Base-by-base conservation (phyloP, 2,113 vertebrate genomes). In the Pluvianellus socialis region DNA sequence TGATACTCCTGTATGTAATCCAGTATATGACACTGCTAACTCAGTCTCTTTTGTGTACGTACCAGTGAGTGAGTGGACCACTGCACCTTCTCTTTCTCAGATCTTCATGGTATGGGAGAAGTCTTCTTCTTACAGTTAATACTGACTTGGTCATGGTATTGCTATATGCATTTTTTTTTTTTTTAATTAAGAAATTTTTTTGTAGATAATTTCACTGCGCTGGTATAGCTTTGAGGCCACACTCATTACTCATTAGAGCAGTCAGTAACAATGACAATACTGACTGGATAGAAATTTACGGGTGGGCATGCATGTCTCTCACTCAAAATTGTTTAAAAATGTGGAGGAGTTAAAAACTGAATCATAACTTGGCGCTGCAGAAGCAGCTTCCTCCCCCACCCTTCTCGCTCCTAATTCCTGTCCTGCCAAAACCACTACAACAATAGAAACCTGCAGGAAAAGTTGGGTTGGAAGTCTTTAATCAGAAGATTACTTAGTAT, bases 311-410 rank as follows among this genome's bases (percentile, higher is more conserved):
- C 22, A 53, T 70, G 90, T 94, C 88, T 97, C 71, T 86, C 82
- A 62, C 88, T 96, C 24, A 79, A 75, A 96, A 80, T 49, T 28
- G 50, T 49, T 94, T 95, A 66, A 90, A 96, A 88, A 66, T 9
- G 14, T 88, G 90, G 81, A 94, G 95, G 81, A 96, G 70, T 79
- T 96, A 44, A 87, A 75, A 95, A 89, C 52, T 91, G 93, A 97
- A 45, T 96, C 93, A 96, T 90, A 86, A 81, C 53, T 90, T 94
- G 77, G 94, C 90, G 63, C 45, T 82, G 76, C 56, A 91, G 50
- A 45, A 88, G 86, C 6, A 72, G 76, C 77, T 96, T 93, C 90
- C 87, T 86, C 84, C 80, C 28, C 91, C 91, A 91, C 77, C 84
- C 94, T 94, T 75, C 81, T 91, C 23, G 13, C n/a, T 86, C 56